These are phyloP conservation scores for Momotus momota DNA, from an alignment of 2,797 vertebrate species.

Conservation along the genomic window DNA sequence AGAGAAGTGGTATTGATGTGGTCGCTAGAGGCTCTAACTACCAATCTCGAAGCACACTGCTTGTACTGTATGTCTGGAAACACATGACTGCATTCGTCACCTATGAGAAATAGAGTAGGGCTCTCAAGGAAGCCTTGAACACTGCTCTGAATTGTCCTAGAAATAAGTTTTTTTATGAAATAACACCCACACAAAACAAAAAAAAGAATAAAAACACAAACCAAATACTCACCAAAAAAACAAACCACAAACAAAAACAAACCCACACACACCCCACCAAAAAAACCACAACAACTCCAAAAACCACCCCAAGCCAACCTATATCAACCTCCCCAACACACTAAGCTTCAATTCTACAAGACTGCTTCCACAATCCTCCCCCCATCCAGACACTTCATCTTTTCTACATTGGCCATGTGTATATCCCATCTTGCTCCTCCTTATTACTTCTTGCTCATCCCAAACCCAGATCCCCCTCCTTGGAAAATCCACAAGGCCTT, in stretches of 20 bases:
- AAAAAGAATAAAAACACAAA: not conserved
- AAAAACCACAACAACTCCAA: too few relatives aligned
- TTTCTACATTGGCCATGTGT: accelerated
- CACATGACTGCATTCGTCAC: not conserved
- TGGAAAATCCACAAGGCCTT: not conserved
- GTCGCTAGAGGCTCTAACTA: not conserved
- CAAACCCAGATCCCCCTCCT: not conserved
- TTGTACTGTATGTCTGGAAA: not conserved
- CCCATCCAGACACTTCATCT: not conserved
- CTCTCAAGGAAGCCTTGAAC: not conserved
- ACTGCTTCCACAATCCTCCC: not conserved
- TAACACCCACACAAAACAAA: not conserved
- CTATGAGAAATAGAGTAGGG: not conserved
- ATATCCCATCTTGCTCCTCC: not conserved
- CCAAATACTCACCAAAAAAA: too few relatives aligned
- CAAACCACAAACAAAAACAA: not conserved
- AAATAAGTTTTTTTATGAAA: not conserved
- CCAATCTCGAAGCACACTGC: not conserved
- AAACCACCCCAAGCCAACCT: not conserved
- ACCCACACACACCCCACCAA: too few relatives aligned
- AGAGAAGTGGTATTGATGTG: not conserved
- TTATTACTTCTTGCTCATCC: not conserved
- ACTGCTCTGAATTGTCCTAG: not conserved
- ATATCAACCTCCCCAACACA: not conserved
- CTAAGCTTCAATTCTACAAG: not conserved